A percentile compares a stretch with the other conserved stretches of the same genome.
These are phyloP conservation scores for Gymnocheta viridis DNA, from an alignment of 2,888 invertebrate genomes.

Conservation along the genomic window DNA sequence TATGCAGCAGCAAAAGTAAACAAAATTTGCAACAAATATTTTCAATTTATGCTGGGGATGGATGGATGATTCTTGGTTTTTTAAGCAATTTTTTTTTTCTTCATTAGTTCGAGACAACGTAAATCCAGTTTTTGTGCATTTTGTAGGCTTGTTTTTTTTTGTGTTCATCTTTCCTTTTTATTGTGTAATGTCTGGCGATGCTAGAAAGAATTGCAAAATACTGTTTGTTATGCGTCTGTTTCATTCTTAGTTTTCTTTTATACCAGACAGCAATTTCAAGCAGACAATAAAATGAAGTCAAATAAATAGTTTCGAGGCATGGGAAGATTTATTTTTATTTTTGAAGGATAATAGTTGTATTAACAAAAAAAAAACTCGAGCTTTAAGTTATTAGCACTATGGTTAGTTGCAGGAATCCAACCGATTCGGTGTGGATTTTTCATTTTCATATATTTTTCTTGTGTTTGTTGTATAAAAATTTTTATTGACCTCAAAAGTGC, in stretches of 20 bases:
- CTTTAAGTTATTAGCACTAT: neutral
- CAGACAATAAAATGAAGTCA: conserved; percentile 59
- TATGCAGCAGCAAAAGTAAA: conserved; percentile 53
- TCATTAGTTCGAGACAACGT: conserved; percentile 66
- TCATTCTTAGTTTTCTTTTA: conserved; percentile 24
- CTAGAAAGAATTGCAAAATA: conserved; percentile 51
- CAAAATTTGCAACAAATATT: conserved; percentile 71
- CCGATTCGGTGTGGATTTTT: neutral
- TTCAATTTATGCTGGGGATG: conserved; percentile 62
- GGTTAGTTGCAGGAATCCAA: too few species aligned
- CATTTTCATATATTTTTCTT: neutral
- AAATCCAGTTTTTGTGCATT: conserved; percentile 68
- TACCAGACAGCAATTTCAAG: conserved; percentile 55
- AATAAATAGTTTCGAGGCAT: conserved; percentile 61
- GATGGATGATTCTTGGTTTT: conserved; percentile 44
- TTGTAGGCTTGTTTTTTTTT: conserved; percentile 2
- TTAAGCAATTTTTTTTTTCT: conserved; percentile 26
- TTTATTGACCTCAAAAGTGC: too few species aligned
- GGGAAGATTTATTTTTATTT: conserved; percentile 29
- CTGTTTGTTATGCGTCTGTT: conserved; percentile 42
- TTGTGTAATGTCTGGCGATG: conserved; percentile 54
- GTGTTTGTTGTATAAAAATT: too few species aligned
- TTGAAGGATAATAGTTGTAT: conserved; percentile 34
- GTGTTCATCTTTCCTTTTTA: conserved; percentile 34
- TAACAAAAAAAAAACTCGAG: neutral